phyloP scores from a whole-genome alignment of 2,113 vertebrate genomes.

The Taxidea taxus region DNA sequence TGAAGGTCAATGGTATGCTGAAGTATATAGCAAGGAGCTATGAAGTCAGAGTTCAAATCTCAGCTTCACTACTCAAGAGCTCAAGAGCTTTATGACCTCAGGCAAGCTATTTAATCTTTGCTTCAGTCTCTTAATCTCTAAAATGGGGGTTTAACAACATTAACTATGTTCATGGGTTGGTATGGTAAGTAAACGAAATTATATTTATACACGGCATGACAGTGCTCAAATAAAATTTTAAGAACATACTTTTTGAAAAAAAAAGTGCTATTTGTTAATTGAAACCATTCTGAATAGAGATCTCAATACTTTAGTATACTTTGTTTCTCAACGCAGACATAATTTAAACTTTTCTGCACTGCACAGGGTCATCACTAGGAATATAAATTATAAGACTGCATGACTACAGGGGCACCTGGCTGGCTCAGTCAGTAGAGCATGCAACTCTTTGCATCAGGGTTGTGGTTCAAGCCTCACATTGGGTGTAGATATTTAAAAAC shows the following conservation, averaged over 20 bases:
- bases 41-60: conserved; percentile 40
- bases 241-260: neutral
- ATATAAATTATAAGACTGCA: neutral
- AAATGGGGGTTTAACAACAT: neutral
- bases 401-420: neutral
- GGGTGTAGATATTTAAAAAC: neutral
- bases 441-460: neutral
- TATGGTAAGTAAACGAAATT: neutral
- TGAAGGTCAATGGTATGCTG: neutral
- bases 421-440: neutral
- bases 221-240: conserved; percentile 22
- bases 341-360: conserved; percentile 19
- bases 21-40: neutral
- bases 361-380: neutral
- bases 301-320: neutral
- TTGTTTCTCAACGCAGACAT: neutral
- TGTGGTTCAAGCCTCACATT: neutral
- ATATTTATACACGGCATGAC: neutral
- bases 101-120: neutral
- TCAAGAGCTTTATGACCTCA: neutral
- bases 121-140: neutral
- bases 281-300: conserved; percentile 28
- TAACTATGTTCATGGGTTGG: neutral
- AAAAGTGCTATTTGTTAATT: conserved; percentile 17
- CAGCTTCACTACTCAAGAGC: neutral